phyloP scores from a whole-genome alignment of 2,113 vertebrate genomes.

The Tylochromis polylepis region DNA sequence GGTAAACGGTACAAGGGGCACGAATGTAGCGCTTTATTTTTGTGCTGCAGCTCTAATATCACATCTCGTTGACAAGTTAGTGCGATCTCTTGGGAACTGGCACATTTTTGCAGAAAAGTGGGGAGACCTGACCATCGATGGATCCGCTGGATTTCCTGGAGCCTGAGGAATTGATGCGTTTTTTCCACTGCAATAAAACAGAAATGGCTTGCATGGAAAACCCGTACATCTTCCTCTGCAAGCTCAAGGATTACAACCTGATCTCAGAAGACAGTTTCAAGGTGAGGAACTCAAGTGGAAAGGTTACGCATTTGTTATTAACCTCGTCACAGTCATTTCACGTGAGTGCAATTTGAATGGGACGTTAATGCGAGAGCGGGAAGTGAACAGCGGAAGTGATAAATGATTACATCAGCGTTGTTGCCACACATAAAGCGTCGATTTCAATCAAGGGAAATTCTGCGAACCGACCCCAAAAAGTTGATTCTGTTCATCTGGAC shows the following conservation, averaged over 20 bases:
- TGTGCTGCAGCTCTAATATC: neutral
- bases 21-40: neutral
- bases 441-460: neutral
- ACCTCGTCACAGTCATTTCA: neutral
- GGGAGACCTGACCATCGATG: neutral
- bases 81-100: neutral
- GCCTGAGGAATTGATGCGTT: neutral
- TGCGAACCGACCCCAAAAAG: neutral
- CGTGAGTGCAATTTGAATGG: neutral
- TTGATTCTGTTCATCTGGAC: neutral
- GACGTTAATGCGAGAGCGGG: neutral
- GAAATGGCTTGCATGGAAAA: slow-evolving; percentile 62
- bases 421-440: neutral
- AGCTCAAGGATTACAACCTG: slow-evolving; percentile 66
- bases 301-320: neutral
- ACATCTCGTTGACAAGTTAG: neutral
- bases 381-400: neutral
- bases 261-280: slow-evolving; percentile 47
- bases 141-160: slow-evolving; percentile 52
- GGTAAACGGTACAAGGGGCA: neutral
- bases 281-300: slow-evolving; percentile 1
- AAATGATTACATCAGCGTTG: neutral
- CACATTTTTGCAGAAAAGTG: neutral
- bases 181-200: slow-evolving; percentile 58
- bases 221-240: slow-evolving; percentile 54